Percentiles rank a stretch among this genome's conserved stretches.
phyloP scores from a whole-genome alignment of 2,888 invertebrate genomes.

The Exephanes ischioxanthus region DNA sequence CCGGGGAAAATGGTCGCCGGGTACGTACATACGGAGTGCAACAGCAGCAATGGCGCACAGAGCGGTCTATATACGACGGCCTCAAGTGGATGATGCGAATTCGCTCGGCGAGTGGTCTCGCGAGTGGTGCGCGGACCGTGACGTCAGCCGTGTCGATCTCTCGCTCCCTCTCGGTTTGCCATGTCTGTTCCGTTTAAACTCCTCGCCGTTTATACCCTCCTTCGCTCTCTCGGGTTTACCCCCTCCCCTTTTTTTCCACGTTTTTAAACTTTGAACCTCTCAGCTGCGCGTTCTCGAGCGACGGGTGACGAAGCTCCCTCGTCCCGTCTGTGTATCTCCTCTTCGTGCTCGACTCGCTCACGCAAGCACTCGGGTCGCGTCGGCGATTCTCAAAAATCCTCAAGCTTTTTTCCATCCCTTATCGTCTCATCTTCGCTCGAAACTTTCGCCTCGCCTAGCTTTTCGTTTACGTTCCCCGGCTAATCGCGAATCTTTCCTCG shows the following conservation, averaged over 20 bases:
- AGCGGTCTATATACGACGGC: constrained; percentile 35
- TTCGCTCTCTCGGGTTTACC: constrained; percentile 8
- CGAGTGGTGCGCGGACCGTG: constrained; percentile 42
- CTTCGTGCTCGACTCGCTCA: neutral
- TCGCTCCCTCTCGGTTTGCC: neutral
- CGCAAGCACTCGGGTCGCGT: neutral
- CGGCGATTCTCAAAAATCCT: neutral
- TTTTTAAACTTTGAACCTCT: constrained; percentile 45
- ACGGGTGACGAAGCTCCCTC: constrained; percentile 48
- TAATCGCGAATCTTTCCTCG: neutral
- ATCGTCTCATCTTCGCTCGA: neutral
- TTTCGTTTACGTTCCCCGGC: neutral
- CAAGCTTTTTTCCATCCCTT: neutral
- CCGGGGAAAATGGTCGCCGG: constrained; percentile 37
- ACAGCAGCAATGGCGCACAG: neutral
- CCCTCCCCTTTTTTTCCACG: constrained; percentile 25
- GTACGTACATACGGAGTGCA: constrained; percentile 19
- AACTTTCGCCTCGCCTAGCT: neutral
- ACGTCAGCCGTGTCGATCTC: constrained; percentile 38
- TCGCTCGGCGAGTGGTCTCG: constrained; percentile 53
- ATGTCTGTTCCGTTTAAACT: constrained; percentile 3
- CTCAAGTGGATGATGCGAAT: constrained; percentile 63
- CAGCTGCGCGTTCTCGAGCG: constrained; percentile 5
- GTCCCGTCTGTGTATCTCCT: constrained; percentile 16
- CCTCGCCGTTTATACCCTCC: constrained; percentile 7